Evolutionary conservation across 2,888 invertebrate genomes (phyloP), one percentile per base, ranked within the genome.

Genomic region (Ormyrus nitidulus): DNA sequence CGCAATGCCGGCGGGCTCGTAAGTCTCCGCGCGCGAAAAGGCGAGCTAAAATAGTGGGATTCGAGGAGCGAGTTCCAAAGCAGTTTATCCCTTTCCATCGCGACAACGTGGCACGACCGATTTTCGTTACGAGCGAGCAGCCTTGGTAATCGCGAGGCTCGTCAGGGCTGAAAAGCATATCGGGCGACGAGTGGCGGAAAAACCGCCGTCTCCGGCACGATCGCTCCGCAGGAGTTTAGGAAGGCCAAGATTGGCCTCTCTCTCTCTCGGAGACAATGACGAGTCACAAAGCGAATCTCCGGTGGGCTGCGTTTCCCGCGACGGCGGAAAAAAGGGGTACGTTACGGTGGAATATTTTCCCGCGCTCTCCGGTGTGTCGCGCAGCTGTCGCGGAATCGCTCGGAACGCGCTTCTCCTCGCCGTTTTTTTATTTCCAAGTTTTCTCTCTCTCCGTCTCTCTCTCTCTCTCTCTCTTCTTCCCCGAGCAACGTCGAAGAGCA

Each of bases 401-500:
- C 34, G 34, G 34, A n/a, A n/a, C 48, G 72, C 48, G 59, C 51
- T 61, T 11, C 44, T 2, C 5, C 19, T 66, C 19, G 34, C 53
- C 10, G 7, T 51, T 44, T 66, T 5, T 9, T 5, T 51, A 61
- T 58, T 65, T 48, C 19, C 13, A 48, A n/a, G 48, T 59, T 64
- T 19, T 13, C 77, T 70, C 19, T 19, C 51, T 19, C 19, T 10
- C 51, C 19, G 34, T 48, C 61, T 68, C 46, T 34, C 64, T 71
- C 48, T 56, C 8, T 51, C 61, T 56, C 54, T 51, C 62, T 46
- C 51, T 10, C 34, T 9, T 11, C 10, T 48, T 51, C 62, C 13
- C 11, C 9, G 19, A 51, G 53, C 48, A 61, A 51, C 61, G 70
- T 13, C 19, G 46, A 69, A 34, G 51, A 64, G 73, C 90, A 89